phyloP scores from a whole-genome alignment of 1,140 invertebrate genomes.

The Brachionus plicatilis region DNA sequence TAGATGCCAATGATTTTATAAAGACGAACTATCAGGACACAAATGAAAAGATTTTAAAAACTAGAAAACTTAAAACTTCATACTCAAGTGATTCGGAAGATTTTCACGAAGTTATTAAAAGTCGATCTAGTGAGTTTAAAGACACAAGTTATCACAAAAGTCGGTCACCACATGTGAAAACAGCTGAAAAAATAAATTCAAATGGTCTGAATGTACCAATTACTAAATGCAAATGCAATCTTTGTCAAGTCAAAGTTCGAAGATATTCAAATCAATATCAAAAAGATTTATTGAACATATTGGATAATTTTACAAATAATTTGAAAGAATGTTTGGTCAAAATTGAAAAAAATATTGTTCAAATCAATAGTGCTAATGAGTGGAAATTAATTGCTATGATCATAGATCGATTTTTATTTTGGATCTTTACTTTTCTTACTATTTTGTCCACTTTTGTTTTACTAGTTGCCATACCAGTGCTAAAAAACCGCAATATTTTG shows the following conservation, averaged over 20 bases:
- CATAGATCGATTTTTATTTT: slow-evolving; percentile 42
- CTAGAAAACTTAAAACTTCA: not conserved
- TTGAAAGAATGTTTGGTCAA: slow-evolving; percentile 18
- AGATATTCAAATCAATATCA: not conserved
- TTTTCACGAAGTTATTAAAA: not conserved
- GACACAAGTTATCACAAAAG: not conserved
- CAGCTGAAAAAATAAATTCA: not conserved
- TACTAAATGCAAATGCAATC: not conserved
- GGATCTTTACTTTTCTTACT: slow-evolving; percentile 41
- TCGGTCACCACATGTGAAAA: not conserved
- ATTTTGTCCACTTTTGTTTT: slow-evolving; percentile 38
- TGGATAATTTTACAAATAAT: slow-evolving; percentile 1
- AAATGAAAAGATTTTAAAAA: not conserved
- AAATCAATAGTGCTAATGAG: slow-evolving; percentile 45
- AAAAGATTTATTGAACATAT: not conserved
- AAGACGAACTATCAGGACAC: not conserved
- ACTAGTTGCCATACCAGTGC: slow-evolving; percentile 41
- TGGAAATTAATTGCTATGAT: slow-evolving; percentile 50
- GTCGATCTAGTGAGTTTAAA: not conserved
- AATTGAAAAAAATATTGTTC: slow-evolving; percentile 40
- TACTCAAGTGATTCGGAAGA: not conserved
- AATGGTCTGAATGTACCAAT: not conserved
- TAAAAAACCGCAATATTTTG: slow-evolving; percentile 36
- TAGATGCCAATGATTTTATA: not conserved
- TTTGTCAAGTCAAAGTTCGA: not conserved